Conservation (phyloP, 1,140 invertebrate species). For the Ridgeia piscesae region DNA sequence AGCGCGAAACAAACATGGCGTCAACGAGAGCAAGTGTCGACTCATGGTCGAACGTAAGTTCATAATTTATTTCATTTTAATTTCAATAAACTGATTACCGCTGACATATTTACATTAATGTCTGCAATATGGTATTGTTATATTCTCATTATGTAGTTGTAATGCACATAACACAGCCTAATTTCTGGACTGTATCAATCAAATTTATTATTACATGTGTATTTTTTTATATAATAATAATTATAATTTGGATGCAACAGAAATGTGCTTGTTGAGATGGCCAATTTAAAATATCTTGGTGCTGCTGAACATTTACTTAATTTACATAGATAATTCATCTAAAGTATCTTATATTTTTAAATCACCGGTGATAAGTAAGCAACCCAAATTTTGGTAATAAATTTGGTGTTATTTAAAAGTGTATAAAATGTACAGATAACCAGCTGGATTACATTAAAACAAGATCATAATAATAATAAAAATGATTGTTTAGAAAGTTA, state of each 20-base stretch:
- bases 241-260: neutral
- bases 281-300: neutral
- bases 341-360: neutral
- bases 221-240: neutral
- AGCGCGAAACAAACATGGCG: slow-evolving; percentile 56
- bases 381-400: too few species aligned
- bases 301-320: neutral
- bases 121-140: neutral
- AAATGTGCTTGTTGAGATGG: neutral
- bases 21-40: slow-evolving; percentile 54
- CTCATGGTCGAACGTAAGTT: slow-evolving; percentile 57
- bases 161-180: neutral
- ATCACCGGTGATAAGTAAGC: neutral
- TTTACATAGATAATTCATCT: too few species aligned
- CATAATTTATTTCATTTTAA: neutral
- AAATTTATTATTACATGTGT: too few species aligned
- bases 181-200: neutral
- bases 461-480: too few species aligned
- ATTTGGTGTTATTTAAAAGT: too few species aligned
- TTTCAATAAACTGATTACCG: too few species aligned
- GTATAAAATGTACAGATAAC: too few species aligned
- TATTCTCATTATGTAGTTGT: neutral
- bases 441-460: too few species aligned
- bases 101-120: too few species aligned
- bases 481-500: neutral